phyloP scores from a whole-genome alignment of 1,140 invertebrate genomes.

The Sarcophaga bullata region DNA sequence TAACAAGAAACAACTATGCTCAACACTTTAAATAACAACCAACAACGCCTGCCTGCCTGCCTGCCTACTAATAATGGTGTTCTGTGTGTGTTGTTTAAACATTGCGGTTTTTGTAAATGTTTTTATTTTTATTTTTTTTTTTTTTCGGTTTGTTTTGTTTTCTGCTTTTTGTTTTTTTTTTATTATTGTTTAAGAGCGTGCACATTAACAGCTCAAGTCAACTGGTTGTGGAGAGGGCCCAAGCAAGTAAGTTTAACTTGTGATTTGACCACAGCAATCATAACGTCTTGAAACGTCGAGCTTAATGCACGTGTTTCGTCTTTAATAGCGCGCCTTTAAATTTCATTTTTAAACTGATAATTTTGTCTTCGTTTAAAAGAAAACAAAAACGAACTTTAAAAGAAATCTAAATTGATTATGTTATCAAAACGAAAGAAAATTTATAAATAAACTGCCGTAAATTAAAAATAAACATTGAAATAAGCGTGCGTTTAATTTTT shows the following conservation, averaged over 20 bases:
- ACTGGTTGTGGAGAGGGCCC: not conserved
- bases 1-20: no score
- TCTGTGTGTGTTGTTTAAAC: not conserved
- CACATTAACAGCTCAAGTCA: no score
- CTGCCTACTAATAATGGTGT: not conserved
- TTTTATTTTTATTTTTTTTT: constrained; percentile 14
- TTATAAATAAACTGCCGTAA: not conserved
- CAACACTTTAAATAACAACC: no score
- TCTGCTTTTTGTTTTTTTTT: not conserved
- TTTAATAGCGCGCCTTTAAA: constrained; percentile 28
- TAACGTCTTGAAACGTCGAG: constrained; percentile 39
- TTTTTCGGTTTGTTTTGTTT: not conserved
- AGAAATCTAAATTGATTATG: not conserved
- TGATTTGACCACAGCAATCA: constrained; percentile 2
- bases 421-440: not conserved
- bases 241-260: constrained; percentile 23
- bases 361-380: not conserved
- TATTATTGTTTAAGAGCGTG: not conserved
- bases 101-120: not conserved
- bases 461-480: not conserved
- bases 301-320: constrained; percentile 30
- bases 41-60: no score
- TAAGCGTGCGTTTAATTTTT: not conserved
- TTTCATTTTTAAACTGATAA: not conserved
- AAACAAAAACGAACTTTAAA: not conserved